Evolutionary conservation across 2,797 vertebrate species (phyloP).

Genomic region (Anabacerthia variegaticeps): DNA sequence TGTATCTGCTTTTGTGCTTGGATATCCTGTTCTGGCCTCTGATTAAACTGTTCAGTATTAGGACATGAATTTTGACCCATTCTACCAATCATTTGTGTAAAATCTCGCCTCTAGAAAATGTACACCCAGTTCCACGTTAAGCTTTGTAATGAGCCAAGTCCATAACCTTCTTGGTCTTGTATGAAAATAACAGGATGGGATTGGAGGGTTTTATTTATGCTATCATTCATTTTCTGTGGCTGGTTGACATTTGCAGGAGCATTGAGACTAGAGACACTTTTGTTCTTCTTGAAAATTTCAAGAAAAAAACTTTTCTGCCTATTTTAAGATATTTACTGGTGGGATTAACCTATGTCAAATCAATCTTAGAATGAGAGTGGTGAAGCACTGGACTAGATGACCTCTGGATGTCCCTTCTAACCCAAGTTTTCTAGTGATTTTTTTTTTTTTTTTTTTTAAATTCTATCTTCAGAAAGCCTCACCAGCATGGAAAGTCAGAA

Average conservation of each 20-base stretch:
- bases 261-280: neutral
- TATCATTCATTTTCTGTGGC: neutral
- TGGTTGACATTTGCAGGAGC: neutral
- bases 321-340: neutral
- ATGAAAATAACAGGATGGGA: neutral
- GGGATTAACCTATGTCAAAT: neutral
- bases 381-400: neutral
- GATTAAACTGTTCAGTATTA: neutral
- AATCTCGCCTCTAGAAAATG: neutral
- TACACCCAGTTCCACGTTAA: neutral
- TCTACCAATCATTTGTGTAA: neutral
- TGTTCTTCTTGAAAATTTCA: neutral
- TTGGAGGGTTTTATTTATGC: neutral
- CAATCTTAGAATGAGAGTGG: neutral
- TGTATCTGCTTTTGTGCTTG: conserved; percentile 32
- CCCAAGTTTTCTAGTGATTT: neutral
- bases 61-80: neutral
- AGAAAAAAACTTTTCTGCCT: neutral
- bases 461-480: neutral
- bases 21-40: neutral
- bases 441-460: neutral
- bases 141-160: neutral
- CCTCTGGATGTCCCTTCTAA: neutral
- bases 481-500: neutral
- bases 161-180: neutral